Percentiles rank a stretch among this genome's conserved stretches.
These are phyloP conservation scores for Phaenicophaeus curvirostris DNA, from an alignment of 2,797 vertebrate species.

Conservation along the genomic window DNA sequence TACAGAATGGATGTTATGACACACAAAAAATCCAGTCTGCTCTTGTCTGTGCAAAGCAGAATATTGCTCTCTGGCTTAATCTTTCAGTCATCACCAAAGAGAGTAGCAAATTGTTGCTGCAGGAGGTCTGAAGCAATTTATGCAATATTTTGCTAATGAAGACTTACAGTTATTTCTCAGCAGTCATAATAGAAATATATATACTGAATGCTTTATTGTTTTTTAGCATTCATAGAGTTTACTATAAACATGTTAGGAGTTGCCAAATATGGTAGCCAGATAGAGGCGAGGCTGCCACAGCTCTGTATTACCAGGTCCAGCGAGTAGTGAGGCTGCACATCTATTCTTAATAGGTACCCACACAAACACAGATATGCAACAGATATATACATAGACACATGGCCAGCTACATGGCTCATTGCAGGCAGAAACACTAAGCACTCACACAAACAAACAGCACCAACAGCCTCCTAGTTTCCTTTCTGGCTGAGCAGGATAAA, in stretches of 20 bases:
- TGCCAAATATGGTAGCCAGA: background rate
- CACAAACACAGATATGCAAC: background rate
- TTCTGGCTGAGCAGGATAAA: background rate
- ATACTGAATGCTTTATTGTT: background rate
- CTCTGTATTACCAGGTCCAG: background rate
- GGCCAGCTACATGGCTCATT: background rate
- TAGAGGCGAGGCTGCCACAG: background rate
- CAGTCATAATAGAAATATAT: conserved; percentile 14
- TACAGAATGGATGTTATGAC: conserved; percentile 35
- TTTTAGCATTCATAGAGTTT: conserved; percentile 21
- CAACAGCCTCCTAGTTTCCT: background rate
- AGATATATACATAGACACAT: no score
- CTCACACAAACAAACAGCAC: background rate
- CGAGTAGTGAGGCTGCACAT: background rate
- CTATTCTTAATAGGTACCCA: background rate
- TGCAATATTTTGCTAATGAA: background rate
- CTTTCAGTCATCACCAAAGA: conserved; percentile 16
- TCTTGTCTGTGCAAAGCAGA: conserved; percentile 20
- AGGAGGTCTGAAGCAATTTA: conserved; percentile 27
- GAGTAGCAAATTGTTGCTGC: conserved; percentile 26
- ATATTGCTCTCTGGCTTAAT: conserved; percentile 15
- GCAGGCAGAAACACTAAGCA: background rate
- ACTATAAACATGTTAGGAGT: background rate
- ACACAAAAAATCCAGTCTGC: conserved; percentile 13
- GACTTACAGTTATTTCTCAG: conserved; percentile 16